Percentiles rank a stretch among this genome's conserved stretches.
These are phyloP conservation scores for Clostera curtula DNA, from an alignment of 2,888 invertebrate genomes.

Conservation along the genomic window DNA sequence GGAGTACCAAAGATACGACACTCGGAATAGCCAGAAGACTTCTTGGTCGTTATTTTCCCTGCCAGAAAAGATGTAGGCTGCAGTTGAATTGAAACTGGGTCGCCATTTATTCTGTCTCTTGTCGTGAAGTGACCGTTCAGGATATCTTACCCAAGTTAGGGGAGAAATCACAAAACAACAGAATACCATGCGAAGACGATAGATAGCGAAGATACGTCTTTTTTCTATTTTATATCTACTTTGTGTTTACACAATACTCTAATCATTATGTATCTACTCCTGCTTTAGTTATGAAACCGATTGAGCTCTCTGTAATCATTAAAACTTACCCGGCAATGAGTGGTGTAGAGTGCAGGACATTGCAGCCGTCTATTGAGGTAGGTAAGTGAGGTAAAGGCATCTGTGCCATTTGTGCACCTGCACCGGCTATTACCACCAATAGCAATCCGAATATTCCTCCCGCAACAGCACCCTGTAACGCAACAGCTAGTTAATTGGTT, in stretches of 20 bases:
- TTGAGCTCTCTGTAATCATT: too few relatives aligned
- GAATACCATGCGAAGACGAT: too few relatives aligned
- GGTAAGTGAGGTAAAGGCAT: constrained; percentile 51
- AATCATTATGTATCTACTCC: too few relatives aligned
- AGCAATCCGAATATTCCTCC: constrained; percentile 77
- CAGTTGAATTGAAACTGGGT: too few relatives aligned
- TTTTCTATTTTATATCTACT: too few relatives aligned
- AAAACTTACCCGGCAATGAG: not conserved
- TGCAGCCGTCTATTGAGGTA: constrained; percentile 71
- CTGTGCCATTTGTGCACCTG: constrained; percentile 79
- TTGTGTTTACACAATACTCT: too few relatives aligned
- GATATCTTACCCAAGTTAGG: too few relatives aligned
- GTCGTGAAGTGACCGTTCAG: too few relatives aligned
- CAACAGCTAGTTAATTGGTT: constrained; percentile 2
- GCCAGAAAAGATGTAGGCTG: not conserved
- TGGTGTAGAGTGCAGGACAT: constrained; percentile 47
- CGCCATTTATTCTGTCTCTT: too few relatives aligned
- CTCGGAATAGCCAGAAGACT: constrained; percentile 77
- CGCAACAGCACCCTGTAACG: constrained; percentile 77
- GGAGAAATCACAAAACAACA: too few relatives aligned
- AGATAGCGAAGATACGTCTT: too few relatives aligned
- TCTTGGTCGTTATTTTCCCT: constrained; percentile 37
- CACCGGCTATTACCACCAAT: constrained; percentile 78
- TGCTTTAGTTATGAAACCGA: too few relatives aligned
- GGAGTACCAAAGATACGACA: constrained; percentile 94